phyloP scores from a whole-genome alignment of 2,797 vertebrate genomes.

The Myiothlypis coronata region DNA sequence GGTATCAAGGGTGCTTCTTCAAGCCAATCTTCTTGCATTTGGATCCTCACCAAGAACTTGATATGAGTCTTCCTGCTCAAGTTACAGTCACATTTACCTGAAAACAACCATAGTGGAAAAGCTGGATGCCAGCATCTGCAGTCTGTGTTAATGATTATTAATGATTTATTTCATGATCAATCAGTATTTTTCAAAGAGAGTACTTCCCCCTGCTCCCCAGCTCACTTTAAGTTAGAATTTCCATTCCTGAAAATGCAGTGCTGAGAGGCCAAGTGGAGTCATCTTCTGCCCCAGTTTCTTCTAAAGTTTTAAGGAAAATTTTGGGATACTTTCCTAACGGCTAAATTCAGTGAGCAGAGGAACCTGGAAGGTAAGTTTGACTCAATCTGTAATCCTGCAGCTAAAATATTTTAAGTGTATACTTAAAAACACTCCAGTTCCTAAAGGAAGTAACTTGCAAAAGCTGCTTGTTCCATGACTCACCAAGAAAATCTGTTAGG shows the following conservation, averaged over 20 bases:
- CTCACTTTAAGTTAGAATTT: not conserved
- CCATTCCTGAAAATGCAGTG: not conserved
- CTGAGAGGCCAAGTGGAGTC: not conserved
- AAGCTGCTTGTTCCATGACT: not conserved
- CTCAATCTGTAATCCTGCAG: not conserved
- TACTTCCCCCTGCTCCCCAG: accelerated
- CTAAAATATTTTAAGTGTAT: not conserved
- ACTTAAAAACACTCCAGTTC: not conserved
- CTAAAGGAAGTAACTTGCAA: not conserved
- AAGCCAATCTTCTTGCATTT: not conserved
- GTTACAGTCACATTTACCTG: not conserved
- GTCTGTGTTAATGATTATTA: not conserved
- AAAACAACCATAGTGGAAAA: not conserved
- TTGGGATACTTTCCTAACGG: not conserved
- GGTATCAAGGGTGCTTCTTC: not conserved
- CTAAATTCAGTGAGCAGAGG: not conserved
- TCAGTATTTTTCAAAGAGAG: not conserved
- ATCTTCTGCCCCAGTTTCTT: not conserved
- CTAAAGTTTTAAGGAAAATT: not conserved
- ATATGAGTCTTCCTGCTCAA: not conserved
- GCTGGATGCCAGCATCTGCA: not conserved
- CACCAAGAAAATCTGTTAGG: not conserved
- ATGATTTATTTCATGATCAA: not conserved
- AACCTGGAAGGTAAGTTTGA: not conserved
- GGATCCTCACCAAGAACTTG: not conserved